Base-by-base conservation (phyloP, 2,797 vertebrate genomes). In the Harpagifer antarcticus region DNA sequence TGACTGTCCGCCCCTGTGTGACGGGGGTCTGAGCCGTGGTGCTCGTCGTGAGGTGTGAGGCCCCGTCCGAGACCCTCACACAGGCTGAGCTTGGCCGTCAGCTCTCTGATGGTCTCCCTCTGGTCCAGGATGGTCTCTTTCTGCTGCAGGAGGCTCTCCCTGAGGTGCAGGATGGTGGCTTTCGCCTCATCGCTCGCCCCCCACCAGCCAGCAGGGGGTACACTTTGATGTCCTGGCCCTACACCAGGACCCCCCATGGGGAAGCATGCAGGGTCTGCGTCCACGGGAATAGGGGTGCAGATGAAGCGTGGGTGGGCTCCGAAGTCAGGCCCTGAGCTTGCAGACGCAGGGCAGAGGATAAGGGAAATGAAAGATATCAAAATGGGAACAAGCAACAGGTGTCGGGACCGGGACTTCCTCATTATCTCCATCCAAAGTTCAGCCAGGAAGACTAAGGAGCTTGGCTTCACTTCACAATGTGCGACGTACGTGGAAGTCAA, bases 61-160 rank as follows among this genome's bases (percentile, higher is more conserved):
- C 84, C 87, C 3, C 74, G 87, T 20, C 94, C 86, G 2, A 95
- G 91, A 56, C 94, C 91, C 85, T 96, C 94, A 2, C 96, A 96
- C 67, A 95, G 90, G 23, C 88, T 90, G 20, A 97, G 91, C 84
- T 96, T 97, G 70, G 95, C 94, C 0, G 94, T 96, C 82, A 97
- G 86, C 83, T 97, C 96, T 50, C 95, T 82, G 17, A 96, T 95
- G 42, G 95, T 95, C 89, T 96, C 95, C 65, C 95, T 91, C 82
- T 96, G 96, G 84, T 96, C 95, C 83, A 96, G 88, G 58, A 96
- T 95, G 65, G 94, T 95, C 89, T 96, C 96, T 52, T 95, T 96
- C 89, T 97, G 96, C 27, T 91, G 92, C 20, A 96, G 94, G 4
- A 96, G 90, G 53, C 93, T 96, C 89, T 97, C 96, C 55, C 96